phyloP scores from a whole-genome alignment of 2,113 vertebrate species.

The Manacus vitellinus region DNA sequence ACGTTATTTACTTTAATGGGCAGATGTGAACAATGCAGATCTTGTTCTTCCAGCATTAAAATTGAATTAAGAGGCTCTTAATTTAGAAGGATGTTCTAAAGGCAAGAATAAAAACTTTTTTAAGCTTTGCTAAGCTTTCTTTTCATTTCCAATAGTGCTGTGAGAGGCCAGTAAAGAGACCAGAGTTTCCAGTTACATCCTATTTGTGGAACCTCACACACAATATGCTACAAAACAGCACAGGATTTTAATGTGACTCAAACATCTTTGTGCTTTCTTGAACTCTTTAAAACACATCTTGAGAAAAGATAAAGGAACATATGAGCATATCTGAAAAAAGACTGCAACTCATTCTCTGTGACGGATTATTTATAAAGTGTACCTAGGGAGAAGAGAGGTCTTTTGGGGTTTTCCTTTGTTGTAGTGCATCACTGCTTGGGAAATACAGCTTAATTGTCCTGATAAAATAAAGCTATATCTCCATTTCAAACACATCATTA shows the following conservation, averaged over 20 bases:
- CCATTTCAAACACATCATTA: constrained; percentile 33
- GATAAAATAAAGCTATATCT: constrained; percentile 38
- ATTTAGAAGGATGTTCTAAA: constrained; percentile 35
- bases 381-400: neutral
- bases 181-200: neutral
- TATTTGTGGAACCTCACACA: neutral
- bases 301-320: constrained; percentile 15
- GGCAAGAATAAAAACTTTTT: neutral
- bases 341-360: neutral
- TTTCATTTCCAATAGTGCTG: neutral
- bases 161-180: neutral
- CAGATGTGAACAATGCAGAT: constrained; percentile 16
- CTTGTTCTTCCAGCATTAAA: constrained; percentile 25
- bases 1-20: neutral
- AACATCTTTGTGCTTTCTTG: neutral
- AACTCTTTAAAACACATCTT: neutral
- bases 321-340: constrained; percentile 17
- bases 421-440: neutral
- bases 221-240: neutral
- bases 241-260: constrained; percentile 14
- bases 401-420: neutral
- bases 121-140: neutral
- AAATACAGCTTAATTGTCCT: constrained; percentile 1
- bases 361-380: neutral
- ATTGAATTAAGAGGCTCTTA: constrained; percentile 43